These are phyloP conservation scores for Bellardia pandia DNA, from an alignment of 2,888 invertebrate genomes.

Conservation along the genomic window DNA sequence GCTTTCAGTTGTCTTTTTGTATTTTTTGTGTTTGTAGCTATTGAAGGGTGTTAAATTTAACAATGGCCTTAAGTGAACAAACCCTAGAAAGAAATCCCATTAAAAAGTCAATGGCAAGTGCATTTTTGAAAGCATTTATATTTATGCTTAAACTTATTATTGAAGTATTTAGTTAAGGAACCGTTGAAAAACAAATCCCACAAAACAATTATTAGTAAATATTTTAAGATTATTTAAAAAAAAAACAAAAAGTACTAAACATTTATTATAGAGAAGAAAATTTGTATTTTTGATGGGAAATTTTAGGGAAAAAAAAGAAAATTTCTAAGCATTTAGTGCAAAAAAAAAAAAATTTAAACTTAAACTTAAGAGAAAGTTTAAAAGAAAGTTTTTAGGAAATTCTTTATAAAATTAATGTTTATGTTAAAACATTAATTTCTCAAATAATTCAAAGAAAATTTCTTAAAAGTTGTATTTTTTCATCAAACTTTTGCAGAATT, in stretches of 20 bases:
- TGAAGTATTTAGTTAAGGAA: slow-evolving; percentile 56
- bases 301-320: too few relatives aligned
- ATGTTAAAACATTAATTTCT: too few relatives aligned
- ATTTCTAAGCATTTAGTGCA: too few relatives aligned
- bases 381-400: too few relatives aligned
- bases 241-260: neutral
- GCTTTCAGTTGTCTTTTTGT: neutral
- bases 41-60: slow-evolving; percentile 53
- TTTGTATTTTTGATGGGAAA: too few relatives aligned
- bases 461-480: too few relatives aligned
- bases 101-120: slow-evolving; percentile 49
- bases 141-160: slow-evolving; percentile 43
- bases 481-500: too few relatives aligned
- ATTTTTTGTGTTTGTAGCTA: slow-evolving; percentile 4
- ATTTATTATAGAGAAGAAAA: neutral
- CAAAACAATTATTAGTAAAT: neutral
- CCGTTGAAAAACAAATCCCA: slow-evolving; percentile 33
- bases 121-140: slow-evolving; percentile 21
- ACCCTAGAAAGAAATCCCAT: slow-evolving; percentile 6
- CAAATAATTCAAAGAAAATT: too few relatives aligned
- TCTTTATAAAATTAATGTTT: too few relatives aligned
- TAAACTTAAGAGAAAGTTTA: too few relatives aligned
- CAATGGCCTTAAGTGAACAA: slow-evolving; percentile 38
- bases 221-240: neutral
- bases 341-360: too few relatives aligned